Base-by-base conservation (phyloP, 2,888 invertebrate species). In the Drosophila monieri region DNA sequence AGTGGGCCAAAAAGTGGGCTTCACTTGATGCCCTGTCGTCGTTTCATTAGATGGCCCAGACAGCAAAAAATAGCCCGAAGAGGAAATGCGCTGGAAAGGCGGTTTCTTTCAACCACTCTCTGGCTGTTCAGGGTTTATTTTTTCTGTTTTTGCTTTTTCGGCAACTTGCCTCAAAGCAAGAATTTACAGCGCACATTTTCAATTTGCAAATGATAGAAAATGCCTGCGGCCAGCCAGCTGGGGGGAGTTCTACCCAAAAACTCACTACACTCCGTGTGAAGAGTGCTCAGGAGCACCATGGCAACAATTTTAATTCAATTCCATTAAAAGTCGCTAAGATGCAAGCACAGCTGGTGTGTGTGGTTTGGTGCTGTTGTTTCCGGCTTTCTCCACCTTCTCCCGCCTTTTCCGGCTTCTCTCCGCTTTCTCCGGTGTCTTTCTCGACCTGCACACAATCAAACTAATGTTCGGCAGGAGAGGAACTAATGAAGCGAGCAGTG, bases 271-370 rank as follows among this genome's bases (percentile, higher is more conserved):
- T 52, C 27, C 32, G 27, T 48, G 60, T 27, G 52, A 9, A 41
- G 21, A 55, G 62, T 53, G 14, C 8, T 15, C 18, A 8, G 9
- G 54, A 62, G 64, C 74, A 75, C 64, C 74, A 78, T 70, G 76
- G 75, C 64, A 81, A 76, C 79, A 78, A 70, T 76, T 83, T 85
- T 88, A 85, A 86, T 89, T 85, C 79, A 86, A 86, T 86, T 77
- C 84, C 78, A 83, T 88, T 85, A 85, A 78, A 72, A 77, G 76
- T 79, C 73, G 74, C 72, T 55, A 79, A 74, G 74, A 74, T 55
- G 61, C 66, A 55, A 54, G 70, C 75, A 64, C 85, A 80, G 85
- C 77, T 76, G 79, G 61, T 78, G 87, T 76, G 46, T 71, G 78
- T 74, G 79, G 67, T 53, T 64, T 62, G 37, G 30, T 71, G 39